A percentile compares a stretch with the other conserved stretches of the same genome.
Conservation (phyloP, 2,797 vertebrate genomes). For the Peromyscus aztecus region DNA sequence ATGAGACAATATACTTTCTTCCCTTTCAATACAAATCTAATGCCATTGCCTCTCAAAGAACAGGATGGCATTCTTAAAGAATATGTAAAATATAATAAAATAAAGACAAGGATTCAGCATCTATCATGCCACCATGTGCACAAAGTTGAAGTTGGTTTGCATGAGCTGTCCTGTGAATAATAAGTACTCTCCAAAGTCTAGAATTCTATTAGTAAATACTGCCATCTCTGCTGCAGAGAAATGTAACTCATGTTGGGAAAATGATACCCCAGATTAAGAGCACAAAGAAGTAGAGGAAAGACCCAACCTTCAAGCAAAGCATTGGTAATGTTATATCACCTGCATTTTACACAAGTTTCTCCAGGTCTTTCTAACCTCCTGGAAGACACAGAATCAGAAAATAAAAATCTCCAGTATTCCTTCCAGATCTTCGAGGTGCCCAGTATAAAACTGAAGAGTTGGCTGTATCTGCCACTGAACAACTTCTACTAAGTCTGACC, state of each 20-base stretch:
- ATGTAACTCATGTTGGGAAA: constrained; percentile 14
- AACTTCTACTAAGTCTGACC: neutral
- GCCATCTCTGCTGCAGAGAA: constrained; percentile 11
- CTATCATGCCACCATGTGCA: neutral
- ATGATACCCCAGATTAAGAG: neutral
- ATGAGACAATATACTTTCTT: constrained; percentile 12
- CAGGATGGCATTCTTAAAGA: neutral
- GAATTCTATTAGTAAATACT: constrained; percentile 10
- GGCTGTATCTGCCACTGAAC: neutral
- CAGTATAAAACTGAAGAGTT: constrained; percentile 20
- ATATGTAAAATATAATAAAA: neutral
- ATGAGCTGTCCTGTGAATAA: neutral
- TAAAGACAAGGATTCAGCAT: neutral
- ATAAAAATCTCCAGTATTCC: constrained; percentile 1
- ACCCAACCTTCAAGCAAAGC: neutral
- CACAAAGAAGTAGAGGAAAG: constrained; percentile 14
- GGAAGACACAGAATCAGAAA: neutral
- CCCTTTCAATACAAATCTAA: neutral
- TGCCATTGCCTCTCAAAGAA: neutral
- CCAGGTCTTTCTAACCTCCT: neutral
- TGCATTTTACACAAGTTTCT: neutral
- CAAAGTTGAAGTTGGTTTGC: constrained; percentile 16
- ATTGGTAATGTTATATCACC: neutral
- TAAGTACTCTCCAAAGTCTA: constrained; percentile 21
- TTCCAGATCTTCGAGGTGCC: neutral